Evolutionary conservation across 2,797 vertebrate species (phyloP).

Genomic region (Dicrostonyx torquatus): DNA sequence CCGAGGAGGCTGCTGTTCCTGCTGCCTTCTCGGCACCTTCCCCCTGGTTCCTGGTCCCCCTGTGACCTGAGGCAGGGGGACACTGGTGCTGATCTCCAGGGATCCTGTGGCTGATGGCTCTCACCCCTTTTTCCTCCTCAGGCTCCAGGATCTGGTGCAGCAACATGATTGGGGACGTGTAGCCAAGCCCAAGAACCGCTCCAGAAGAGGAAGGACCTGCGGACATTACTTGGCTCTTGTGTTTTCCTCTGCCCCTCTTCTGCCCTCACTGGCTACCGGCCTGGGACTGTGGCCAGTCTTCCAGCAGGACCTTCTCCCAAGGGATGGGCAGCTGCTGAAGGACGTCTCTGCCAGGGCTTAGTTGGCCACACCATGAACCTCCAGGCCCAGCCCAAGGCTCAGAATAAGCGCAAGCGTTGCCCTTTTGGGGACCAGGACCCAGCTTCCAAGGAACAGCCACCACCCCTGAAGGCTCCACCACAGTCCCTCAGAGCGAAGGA

Average conservation of each 20-base stretch:
- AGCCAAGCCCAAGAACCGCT: background rate
- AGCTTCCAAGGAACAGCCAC: conserved; percentile 89
- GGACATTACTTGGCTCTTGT: background rate
- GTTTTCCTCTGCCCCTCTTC: background rate
- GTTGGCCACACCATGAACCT: conserved; percentile 93
- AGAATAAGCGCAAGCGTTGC: conserved; percentile 94
- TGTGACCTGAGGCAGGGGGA: background rate
- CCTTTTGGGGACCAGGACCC: conserved; percentile 91
- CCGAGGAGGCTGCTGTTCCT: background rate
- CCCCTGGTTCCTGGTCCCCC: background rate
- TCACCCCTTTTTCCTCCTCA: conserved; percentile 27
- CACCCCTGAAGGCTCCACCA: conserved; percentile 76
- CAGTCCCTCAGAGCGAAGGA: conserved; percentile 86
- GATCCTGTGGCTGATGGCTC: background rate
- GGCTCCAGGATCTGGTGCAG: conserved; percentile 12
- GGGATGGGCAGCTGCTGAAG: conserved; percentile 75
- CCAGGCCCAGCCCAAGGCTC: conserved; percentile 95
- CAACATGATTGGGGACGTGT: conserved; percentile 51
- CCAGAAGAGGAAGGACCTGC: conserved; percentile 11
- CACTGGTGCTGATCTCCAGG: background rate
- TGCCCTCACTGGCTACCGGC: background rate
- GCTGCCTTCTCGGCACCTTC: background rate
- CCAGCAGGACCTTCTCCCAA: conserved; percentile 40
- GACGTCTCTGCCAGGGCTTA: conserved; percentile 27
- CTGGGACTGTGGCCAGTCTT: conserved; percentile 1